These are phyloP conservation scores for Carcharodon carcharias DNA, from an alignment of 2,797 vertebrate species.

Conservation along the genomic window DNA sequence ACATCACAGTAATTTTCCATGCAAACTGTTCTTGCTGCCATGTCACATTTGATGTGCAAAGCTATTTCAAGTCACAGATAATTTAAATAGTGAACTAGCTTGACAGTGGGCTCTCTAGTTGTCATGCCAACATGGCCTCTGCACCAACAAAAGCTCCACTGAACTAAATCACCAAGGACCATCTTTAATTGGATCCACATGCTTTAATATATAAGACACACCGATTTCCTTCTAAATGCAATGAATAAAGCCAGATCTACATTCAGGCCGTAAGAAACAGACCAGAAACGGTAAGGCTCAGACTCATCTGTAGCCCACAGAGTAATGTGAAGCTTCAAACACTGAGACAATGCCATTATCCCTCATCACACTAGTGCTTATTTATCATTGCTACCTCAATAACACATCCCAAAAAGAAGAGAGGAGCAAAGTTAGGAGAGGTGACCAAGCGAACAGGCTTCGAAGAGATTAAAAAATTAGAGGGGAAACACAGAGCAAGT, in stretches of 20 bases:
- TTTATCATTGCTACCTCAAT: not conserved
- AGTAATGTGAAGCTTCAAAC: not conserved
- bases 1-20: not conserved
- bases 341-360: not conserved
- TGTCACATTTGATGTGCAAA: not conserved
- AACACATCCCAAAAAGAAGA: not conserved
- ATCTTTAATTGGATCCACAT: not conserved
- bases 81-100: not conserved
- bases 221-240: not conserved
- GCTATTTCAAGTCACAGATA: not conserved
- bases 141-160: not conserved
- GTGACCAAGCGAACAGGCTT: not conserved
- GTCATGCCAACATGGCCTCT: not conserved
- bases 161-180: not conserved
- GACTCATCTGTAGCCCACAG: too few species aligned
- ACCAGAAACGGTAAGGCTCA: not conserved
- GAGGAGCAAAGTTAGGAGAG: not conserved
- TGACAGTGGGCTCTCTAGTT: not conserved
- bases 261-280: not conserved
- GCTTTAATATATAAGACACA: not conserved
- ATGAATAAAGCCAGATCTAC: not conserved
- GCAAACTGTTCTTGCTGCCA: not conserved
- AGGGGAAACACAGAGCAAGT: not conserved
- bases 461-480: too few species aligned
- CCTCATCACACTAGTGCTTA: too few species aligned